Base-by-base conservation (phyloP, 2,113 vertebrate species). In the Bubo bubo region DNA sequence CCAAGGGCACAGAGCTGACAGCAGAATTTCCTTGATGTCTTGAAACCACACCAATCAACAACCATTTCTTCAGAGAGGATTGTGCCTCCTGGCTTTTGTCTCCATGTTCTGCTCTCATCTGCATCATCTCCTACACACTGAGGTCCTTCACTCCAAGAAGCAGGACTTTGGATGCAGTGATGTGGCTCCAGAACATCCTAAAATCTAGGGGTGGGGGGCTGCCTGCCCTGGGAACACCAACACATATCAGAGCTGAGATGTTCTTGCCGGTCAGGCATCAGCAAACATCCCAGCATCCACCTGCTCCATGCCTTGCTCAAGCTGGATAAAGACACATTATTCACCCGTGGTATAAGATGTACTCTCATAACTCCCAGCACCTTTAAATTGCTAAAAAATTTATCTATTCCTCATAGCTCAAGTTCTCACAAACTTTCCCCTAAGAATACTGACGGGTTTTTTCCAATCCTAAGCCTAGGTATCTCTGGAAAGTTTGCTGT, bases 101-200 rank as follows among this genome's bases (percentile, higher is more conserved):
- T 80, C 53, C 53, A 6, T 37, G 19, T 49, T 81, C 55, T 77
- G 43, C 63, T 63, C 55, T 49, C n/a, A 12, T 10, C 59, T 81
- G 6, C 32, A 5, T 34, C 7, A 1, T 22, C 59, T 59, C 28
- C 55, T 49, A 9, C 22, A 1, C 43, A 1, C 14, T 6, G 53
- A 75, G 50, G 21, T 55, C 64, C 53, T 62, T 37, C 34, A 7
- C 34, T 14, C 10, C 0, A 0, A 26, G 58, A 12, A 79, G 41
- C 18, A 37, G 24, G 32, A 20, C 35, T 52, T 67, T 41, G 64
- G 26, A 22, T 55, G 52, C 41, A 67, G 26, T 10, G 14, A 24
- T 19, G 50, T 11, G 5, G 27, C 39, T 79, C 50, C 76, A 41
- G 60, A 86, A 39, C 28, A 34, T 23, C 22, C 76, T 30, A 10